These are phyloP conservation scores for Gobius niger DNA, from an alignment of 2,113 vertebrate species.

Conservation along the genomic window DNA sequence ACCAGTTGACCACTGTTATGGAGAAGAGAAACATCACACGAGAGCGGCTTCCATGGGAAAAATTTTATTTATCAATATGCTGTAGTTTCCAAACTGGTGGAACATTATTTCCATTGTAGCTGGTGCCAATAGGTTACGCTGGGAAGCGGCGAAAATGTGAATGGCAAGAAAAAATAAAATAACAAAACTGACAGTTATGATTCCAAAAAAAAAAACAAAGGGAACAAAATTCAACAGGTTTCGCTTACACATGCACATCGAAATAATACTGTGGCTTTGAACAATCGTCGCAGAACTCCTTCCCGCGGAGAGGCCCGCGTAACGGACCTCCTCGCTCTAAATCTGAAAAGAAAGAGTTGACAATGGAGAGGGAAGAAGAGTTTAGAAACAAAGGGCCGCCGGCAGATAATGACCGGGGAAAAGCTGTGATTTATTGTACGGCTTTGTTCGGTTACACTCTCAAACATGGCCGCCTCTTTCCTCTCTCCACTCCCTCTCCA, in stretches of 20 bases:
- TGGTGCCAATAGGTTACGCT: slow-evolving; percentile 78
- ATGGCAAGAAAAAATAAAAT: slow-evolving; percentile 71
- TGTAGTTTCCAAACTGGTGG: slow-evolving; percentile 86
- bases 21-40: slow-evolving; percentile 43
- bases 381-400: slow-evolving; percentile 72
- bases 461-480: slow-evolving; percentile 45
- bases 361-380: slow-evolving; percentile 37
- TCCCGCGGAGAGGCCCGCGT: slow-evolving; percentile 45
- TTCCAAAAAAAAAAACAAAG: slow-evolving; percentile 79
- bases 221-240: slow-evolving; percentile 68
- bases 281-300: slow-evolving; percentile 56
- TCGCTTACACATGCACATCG: slow-evolving; percentile 71
- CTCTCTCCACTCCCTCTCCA: slow-evolving; percentile 14
- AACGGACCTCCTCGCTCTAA: slow-evolving; percentile 61
- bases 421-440: slow-evolving; percentile 71
- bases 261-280: slow-evolving; percentile 77
- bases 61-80: slow-evolving; percentile 93
- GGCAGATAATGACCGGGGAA: slow-evolving; percentile 73
- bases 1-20: neutral
- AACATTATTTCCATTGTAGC: slow-evolving; percentile 82
- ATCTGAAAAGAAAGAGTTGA: slow-evolving; percentile 58
- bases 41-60: slow-evolving; percentile 86
- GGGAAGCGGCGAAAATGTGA: slow-evolving; percentile 78
- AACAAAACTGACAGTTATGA: slow-evolving; percentile 74
- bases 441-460: slow-evolving; percentile 52